Conservation (phyloP, 2,797 vertebrate genomes). For the Acipenser oxyrinchus region DNA sequence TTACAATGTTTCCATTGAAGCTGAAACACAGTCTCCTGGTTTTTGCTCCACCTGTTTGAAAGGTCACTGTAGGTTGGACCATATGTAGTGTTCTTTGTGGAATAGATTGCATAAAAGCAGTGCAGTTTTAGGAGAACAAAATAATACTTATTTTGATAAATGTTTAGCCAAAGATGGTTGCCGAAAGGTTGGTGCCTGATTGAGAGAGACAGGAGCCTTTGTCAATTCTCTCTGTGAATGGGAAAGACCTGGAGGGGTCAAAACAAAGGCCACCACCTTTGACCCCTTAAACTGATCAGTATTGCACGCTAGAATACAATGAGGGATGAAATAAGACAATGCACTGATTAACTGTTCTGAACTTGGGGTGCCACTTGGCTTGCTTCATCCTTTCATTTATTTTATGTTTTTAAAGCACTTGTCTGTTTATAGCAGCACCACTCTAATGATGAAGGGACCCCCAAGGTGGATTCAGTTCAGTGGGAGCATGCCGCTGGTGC, state of each 20-base stretch:
- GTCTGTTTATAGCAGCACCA: not conserved
- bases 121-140: conserved; percentile 27
- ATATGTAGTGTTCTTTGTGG: conserved; percentile 39
- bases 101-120: conserved; percentile 34
- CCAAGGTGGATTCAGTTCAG: not conserved
- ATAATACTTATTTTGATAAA: not conserved
- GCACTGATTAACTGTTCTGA: not conserved
- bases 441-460: not conserved
- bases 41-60: conserved; percentile 40
- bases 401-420: not conserved
- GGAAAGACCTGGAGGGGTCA: conserved; percentile 18
- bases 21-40: conserved; percentile 26
- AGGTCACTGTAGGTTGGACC: conserved; percentile 23
- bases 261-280: not conserved
- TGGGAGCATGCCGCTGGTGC: not conserved
- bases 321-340: conserved; percentile 2
- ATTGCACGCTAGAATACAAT: not conserved
- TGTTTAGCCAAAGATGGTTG: not conserved
- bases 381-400: not conserved
- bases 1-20: conserved; percentile 33
- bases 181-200: conserved; percentile 28
- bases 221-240: conserved; percentile 49
- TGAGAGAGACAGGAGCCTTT: conserved; percentile 21
- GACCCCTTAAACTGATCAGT: not conserved
- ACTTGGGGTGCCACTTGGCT: not conserved